Percentiles rank a stretch among this genome's conserved stretches.
Evolutionary conservation across 2,797 vertebrate genomes (phyloP).

Genomic region (Hozukius guyotensis): DNA sequence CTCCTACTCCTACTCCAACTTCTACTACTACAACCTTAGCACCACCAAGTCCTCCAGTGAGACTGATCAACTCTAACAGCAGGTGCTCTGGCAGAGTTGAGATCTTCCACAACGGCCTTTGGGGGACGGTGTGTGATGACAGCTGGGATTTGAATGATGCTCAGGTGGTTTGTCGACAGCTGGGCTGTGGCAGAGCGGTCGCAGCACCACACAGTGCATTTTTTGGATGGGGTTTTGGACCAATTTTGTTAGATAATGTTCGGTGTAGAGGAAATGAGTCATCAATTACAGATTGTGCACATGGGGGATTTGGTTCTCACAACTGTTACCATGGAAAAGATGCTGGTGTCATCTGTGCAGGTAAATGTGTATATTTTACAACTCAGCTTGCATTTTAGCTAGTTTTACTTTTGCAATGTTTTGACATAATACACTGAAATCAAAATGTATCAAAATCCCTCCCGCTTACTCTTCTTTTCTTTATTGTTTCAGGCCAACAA

Average conservation of each 20-base stretch:
- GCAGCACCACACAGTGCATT: neutral
- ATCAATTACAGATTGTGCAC: neutral
- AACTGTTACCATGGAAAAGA: neutral
- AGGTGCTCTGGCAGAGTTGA: neutral
- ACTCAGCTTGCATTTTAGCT: neutral
- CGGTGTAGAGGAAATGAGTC: neutral
- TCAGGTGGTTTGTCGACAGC: neutral
- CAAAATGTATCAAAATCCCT: neutral
- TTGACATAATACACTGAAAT: neutral
- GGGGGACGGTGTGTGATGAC: neutral
- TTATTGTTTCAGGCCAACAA: neutral
- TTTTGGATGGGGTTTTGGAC: neutral
- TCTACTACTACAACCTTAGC: no score
- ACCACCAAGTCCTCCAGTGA: neutral
- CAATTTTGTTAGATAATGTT: neutral
- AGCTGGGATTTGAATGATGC: neutral
- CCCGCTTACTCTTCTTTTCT: neutral
- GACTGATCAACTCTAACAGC: neutral
- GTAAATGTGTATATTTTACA: neutral
- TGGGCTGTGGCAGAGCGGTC: neutral
- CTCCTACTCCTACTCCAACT: no score
- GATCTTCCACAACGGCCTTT: neutral
- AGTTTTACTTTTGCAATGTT: neutral
- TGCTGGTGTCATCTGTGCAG: neutral
- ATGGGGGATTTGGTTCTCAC: neutral